Evolutionary conservation across 2,888 invertebrate genomes (phyloP).

Genomic region (Amiota minor): DNA sequence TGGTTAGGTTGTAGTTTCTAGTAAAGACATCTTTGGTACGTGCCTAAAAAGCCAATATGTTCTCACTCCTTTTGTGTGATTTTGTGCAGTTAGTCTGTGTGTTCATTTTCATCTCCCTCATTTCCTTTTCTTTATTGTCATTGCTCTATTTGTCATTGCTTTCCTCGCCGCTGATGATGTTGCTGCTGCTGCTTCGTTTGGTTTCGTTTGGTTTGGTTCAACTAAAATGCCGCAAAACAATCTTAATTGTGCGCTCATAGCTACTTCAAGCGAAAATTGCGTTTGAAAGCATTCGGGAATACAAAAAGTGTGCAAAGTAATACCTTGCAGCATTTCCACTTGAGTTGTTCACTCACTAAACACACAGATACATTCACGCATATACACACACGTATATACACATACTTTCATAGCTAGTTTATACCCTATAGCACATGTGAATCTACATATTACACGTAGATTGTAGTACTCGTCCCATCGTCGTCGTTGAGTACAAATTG

Average conservation of each 20-base stretch:
- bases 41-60: slow-evolving; percentile 17
- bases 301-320: slow-evolving; percentile 9
- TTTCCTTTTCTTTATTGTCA: background rate
- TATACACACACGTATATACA: background rate
- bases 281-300: slow-evolving; percentile 19
- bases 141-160: no score
- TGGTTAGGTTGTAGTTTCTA: no score
- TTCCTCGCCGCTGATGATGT: no score
- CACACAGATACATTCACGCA: slow-evolving; percentile 16
- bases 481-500: slow-evolving; percentile 3
- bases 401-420: background rate
- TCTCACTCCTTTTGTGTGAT: background rate
- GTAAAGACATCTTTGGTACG: background rate
- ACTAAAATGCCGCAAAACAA: slow-evolving; percentile 26
- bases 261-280: slow-evolving; percentile 22
- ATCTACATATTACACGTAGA: background rate
- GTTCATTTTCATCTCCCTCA: background rate
- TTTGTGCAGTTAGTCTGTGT: background rate
- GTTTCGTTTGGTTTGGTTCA: background rate
- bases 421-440: background rate
- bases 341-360: slow-evolving; percentile 29
- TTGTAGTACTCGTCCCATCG: background rate
- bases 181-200: no score
- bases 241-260: slow-evolving; percentile 25
- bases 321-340: slow-evolving; percentile 32